These are phyloP conservation scores for Cheilosia vernalis DNA, from an alignment of 2,888 invertebrate genomes.

Conservation along the genomic window DNA sequence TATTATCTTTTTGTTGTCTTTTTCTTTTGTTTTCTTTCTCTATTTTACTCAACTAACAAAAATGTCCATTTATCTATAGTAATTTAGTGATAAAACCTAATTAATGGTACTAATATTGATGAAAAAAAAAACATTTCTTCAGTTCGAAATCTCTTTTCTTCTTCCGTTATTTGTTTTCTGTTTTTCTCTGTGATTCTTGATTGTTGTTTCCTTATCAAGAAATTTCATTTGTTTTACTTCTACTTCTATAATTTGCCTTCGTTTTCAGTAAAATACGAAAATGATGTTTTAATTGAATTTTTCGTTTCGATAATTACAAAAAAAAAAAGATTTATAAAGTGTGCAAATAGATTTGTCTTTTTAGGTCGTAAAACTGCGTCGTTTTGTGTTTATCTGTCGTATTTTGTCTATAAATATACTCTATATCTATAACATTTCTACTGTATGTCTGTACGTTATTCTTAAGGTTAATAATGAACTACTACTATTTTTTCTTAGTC, in stretches of 20 bases:
- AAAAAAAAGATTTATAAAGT: constrained; percentile 46
- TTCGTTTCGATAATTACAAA: constrained; percentile 13
- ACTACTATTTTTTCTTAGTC: constrained; percentile 57
- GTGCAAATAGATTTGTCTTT: constrained; percentile 72
- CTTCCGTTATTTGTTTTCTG: constrained; percentile 40
- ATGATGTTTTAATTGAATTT: background rate
- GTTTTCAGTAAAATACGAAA: constrained; percentile 29
- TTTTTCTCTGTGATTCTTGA: constrained; percentile 55
- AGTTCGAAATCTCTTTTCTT: constrained; percentile 38
- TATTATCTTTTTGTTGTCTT: constrained; percentile 38
- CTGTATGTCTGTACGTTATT: constrained; percentile 71
- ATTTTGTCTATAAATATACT: constrained; percentile 62
- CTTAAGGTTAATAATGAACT: constrained; percentile 62
- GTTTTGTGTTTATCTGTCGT: constrained; percentile 75
- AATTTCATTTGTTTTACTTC: constrained; percentile 74
- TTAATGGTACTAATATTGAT: constrained; percentile 47
- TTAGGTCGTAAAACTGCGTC: constrained; percentile 73
- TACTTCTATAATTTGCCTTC: constrained; percentile 66
- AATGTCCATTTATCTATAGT: constrained; percentile 59
- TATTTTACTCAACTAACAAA: constrained; percentile 60
- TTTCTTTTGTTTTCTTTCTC: constrained; percentile 28
- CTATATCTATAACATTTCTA: constrained; percentile 63
- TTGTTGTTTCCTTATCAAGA: constrained; percentile 53
- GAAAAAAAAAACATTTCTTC: constrained; percentile 32
- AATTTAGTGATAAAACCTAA: constrained; percentile 56